These are phyloP conservation scores for Amiota mariae DNA, from an alignment of 2,888 invertebrate species.

Conservation along the genomic window DNA sequence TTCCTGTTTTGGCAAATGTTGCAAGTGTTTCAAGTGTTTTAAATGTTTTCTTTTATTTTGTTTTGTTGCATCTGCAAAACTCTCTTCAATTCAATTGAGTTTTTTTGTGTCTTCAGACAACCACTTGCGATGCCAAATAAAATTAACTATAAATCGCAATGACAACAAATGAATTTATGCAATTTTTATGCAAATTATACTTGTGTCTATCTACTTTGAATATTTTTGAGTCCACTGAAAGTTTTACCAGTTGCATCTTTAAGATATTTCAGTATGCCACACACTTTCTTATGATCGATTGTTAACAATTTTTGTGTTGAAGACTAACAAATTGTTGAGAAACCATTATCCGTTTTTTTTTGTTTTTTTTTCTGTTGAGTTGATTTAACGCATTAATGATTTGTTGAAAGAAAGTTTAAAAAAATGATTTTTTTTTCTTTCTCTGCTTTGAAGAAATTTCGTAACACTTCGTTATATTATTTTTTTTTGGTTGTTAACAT, in stretches of 20 bases:
- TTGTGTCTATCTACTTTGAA: too few species aligned
- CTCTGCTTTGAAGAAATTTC: not conserved
- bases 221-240: not conserved
- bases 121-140: not conserved
- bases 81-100: not conserved
- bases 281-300: slow-evolving; percentile 11
- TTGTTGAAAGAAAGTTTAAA: slow-evolving; percentile 3
- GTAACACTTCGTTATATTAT: not conserved
- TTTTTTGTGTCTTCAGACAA: not conserved
- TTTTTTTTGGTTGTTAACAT: too few species aligned
- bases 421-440: not conserved
- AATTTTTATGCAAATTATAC: slow-evolving; percentile 5
- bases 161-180: not conserved
- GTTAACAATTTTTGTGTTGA: slow-evolving; percentile 14
- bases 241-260: too few species aligned
- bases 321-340: slow-evolving; percentile 20
- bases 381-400: not conserved
- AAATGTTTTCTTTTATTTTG: not conserved
- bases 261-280: too few species aligned
- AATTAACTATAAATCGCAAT: not conserved
- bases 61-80: not conserved
- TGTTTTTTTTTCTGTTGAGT: not conserved
- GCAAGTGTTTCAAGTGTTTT: not conserved
- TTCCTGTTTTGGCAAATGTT: not conserved
- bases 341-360: slow-evolving; percentile 11